These are phyloP conservation scores for Bolinopsis microptera DNA, from an alignment of 37 sponge, comb jelly and placozoan genomes.

Conservation along the genomic window DNA sequence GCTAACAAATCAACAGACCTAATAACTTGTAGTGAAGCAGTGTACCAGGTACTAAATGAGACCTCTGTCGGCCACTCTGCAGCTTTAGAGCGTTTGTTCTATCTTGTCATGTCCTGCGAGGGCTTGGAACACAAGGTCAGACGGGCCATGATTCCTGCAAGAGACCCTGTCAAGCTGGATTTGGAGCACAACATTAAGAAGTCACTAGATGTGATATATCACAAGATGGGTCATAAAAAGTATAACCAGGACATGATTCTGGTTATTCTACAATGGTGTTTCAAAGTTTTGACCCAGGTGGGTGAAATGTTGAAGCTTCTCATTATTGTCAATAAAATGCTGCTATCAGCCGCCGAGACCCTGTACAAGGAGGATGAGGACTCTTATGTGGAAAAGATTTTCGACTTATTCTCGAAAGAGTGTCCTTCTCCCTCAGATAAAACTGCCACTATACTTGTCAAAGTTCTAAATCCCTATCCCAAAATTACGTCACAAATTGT, in stretches of 20 bases:
- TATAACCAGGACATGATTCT: background rate
- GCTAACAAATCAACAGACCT: conserved; percentile 10
- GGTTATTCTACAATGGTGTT: background rate
- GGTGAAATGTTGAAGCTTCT: background rate
- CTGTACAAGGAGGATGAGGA: background rate
- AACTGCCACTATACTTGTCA: background rate
- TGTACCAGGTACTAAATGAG: background rate
- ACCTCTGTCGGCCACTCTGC: conserved; percentile 15
- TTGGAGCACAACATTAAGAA: conserved; percentile 48
- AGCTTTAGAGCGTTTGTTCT: conserved; percentile 28
- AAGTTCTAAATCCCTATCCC: conserved; percentile 11
- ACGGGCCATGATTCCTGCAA: background rate
- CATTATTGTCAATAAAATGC: background rate
- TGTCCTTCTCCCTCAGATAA: background rate
- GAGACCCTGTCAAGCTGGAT: conserved; percentile 33
- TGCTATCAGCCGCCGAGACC: background rate
- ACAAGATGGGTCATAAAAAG: background rate
- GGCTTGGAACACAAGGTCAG: conserved; percentile 12
- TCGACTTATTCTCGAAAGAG: conserved; percentile 14
- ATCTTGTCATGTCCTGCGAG: conserved; percentile 18
- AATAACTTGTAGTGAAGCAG: conserved; percentile 2
- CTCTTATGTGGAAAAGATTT: background rate
- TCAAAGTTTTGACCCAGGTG: background rate
- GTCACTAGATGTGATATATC: conserved; percentile 1
- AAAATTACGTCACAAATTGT: background rate